Percentiles rank a stretch among this genome's conserved stretches.
These are phyloP conservation scores for Helicolenus hilgendorfi DNA, from an alignment of 2,797 vertebrate genomes.

Conservation along the genomic window DNA sequence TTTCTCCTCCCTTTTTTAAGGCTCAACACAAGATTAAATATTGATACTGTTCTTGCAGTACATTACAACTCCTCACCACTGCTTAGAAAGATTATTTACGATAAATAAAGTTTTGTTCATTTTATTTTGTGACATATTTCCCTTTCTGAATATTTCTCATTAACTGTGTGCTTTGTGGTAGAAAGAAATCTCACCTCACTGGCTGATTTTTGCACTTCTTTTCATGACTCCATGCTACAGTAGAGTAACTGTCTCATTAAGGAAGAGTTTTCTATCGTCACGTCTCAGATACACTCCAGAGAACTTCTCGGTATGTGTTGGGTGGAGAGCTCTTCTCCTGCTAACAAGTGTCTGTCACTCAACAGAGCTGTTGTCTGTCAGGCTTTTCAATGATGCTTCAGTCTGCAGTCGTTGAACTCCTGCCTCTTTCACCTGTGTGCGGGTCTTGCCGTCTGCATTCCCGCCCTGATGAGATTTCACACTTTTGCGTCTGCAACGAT, in stretches of 20 bases:
- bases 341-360: background rate
- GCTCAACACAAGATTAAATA: background rate
- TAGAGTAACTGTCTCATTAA: background rate
- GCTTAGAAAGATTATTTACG: background rate
- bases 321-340: background rate
- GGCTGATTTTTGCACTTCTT: background rate
- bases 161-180: background rate
- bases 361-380: background rate
- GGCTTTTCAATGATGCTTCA: background rate
- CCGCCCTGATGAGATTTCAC: constrained; percentile 62
- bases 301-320: background rate
- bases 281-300: background rate
- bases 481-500: constrained; percentile 41
- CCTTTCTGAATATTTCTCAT: background rate
- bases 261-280: background rate
- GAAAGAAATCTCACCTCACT: background rate
- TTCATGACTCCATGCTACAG: background rate
- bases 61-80: background rate
- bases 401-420: background rate
- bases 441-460: background rate
- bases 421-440: constrained; percentile 11
- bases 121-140: background rate
- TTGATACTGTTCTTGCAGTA: background rate
- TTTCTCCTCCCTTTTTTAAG: background rate
- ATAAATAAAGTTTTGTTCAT: background rate